These are phyloP conservation scores for Ptilorrhoa leucosticta DNA, from an alignment of 2,113 vertebrate genomes.

Conservation along the genomic window DNA sequence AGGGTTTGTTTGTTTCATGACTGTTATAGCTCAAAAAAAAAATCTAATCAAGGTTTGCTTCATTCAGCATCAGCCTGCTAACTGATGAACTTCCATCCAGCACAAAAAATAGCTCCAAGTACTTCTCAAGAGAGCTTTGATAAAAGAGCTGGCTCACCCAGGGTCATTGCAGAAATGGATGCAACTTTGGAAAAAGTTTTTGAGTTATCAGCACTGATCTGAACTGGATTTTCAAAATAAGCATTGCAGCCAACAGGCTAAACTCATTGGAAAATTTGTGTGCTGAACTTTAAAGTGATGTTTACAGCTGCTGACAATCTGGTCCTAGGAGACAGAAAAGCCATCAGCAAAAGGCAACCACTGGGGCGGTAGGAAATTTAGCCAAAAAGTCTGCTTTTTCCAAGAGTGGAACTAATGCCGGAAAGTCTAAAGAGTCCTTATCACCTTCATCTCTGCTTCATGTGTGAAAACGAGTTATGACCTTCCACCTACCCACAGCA, in stretches of 20 bases:
- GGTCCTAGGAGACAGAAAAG: conserved; percentile 18
- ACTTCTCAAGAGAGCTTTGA: background rate
- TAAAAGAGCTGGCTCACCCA: background rate
- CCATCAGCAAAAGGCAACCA: background rate
- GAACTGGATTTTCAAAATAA: conserved; percentile 6
- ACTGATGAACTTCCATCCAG: background rate
- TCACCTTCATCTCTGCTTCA: conserved; percentile 31
- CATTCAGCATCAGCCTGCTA: background rate
- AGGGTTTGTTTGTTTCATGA: background rate
- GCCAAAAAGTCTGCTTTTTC: conserved; percentile 46
- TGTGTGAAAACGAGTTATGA: conserved; percentile 49
- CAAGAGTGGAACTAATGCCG: conserved; percentile 27
- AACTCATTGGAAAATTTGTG: background rate
- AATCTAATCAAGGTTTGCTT: background rate
- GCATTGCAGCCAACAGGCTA: background rate
- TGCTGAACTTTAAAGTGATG: background rate
- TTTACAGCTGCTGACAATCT: background rate
- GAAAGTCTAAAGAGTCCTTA: conserved; percentile 44
- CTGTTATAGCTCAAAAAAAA: background rate
- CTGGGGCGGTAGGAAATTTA: background rate
- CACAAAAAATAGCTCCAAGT: background rate
- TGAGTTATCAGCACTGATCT: background rate
- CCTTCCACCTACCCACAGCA: conserved; percentile 40
- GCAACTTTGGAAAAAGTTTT: background rate
- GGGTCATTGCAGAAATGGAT: background rate